Percentiles rank a stretch among this genome's conserved stretches.
phyloP scores from a whole-genome alignment of 2,888 invertebrate species.

The Leptinotarsa haldemani region DNA sequence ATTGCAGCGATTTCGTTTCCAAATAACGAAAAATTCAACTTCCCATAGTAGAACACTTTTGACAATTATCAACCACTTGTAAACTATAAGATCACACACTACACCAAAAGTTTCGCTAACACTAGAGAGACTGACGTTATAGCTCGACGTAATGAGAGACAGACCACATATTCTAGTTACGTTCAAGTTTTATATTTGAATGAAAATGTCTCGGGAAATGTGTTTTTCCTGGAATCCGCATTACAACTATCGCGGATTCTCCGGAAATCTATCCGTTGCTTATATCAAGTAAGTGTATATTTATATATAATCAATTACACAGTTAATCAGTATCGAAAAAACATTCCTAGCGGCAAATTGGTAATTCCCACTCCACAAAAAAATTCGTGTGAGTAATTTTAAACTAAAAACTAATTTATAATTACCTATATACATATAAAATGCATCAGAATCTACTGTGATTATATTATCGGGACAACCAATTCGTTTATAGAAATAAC shows the following conservation, averaged over 20 bases:
- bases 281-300: background rate
- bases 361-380: background rate
- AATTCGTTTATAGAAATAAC: background rate
- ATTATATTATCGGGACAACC: background rate
- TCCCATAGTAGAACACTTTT: background rate
- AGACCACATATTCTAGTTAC: background rate
- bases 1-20: background rate
- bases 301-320: background rate
- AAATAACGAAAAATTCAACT: background rate
- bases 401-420: background rate
- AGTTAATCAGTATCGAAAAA: background rate
- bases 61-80: background rate
- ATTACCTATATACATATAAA: background rate
- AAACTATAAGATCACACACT: background rate
- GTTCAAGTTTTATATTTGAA: background rate
- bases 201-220: conserved; percentile 14
- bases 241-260: conserved; percentile 4
- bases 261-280: background rate
- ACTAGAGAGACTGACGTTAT: background rate
- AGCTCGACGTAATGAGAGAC: background rate
- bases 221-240: background rate
- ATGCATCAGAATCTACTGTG: too few relatives aligned
- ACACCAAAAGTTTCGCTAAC: background rate
- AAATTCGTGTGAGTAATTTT: background rate
- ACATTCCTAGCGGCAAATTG: background rate